Conservation (phyloP, 2,797 vertebrate species). For the Monodelphis domestica region DNA sequence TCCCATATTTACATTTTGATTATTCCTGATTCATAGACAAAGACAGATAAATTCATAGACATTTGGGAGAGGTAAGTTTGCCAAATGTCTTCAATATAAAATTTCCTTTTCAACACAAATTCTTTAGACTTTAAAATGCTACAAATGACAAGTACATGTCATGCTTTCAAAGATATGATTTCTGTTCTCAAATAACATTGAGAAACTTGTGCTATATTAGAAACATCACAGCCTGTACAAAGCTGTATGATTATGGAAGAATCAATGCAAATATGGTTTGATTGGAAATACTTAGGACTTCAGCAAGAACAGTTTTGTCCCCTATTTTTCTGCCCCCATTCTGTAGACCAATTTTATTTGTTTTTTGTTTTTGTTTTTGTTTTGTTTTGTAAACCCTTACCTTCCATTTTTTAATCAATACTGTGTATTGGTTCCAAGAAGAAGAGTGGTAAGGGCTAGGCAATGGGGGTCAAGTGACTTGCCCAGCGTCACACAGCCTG, state of each 20-base stretch:
- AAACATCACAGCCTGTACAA: not conserved
- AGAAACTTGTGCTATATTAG: conserved; percentile 39
- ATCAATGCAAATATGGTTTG: not conserved
- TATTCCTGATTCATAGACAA: not conserved
- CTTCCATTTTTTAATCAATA: too few species aligned
- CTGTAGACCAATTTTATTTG: not conserved
- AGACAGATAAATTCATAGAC: not conserved
- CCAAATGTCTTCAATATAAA: not conserved
- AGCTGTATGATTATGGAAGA: conserved; percentile 26
- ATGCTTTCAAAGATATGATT: not conserved
- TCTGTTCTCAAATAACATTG: not conserved
- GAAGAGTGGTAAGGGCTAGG: too few species aligned
- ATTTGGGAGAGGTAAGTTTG: not conserved
- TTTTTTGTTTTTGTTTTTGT: too few species aligned
- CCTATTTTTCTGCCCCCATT: not conserved
- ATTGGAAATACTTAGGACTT: conserved; percentile 17
- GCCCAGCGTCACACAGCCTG: too few species aligned
- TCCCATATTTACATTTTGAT: not conserved
- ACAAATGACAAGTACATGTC: not conserved
- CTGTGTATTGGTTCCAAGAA: too few species aligned
- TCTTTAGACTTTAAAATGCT: not conserved
- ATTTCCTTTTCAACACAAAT: not conserved
- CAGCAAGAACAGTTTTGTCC: not conserved
- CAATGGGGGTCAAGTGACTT: too few species aligned
- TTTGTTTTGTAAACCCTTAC: too few species aligned